phyloP scores from a whole-genome alignment of 92 coral and sea anemone genomes.

The Porites evermanni region DNA sequence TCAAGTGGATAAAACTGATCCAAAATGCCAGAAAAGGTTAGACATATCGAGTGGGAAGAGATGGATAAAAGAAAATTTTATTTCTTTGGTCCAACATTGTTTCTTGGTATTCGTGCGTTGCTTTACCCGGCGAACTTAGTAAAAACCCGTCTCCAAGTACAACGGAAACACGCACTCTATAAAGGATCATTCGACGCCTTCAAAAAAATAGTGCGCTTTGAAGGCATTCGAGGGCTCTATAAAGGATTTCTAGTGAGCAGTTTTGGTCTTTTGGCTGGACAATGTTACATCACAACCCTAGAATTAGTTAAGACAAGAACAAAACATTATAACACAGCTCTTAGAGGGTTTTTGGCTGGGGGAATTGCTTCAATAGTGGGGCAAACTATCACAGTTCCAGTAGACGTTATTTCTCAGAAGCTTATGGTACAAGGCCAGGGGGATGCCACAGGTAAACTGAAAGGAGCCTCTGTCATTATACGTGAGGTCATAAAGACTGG shows the following conservation, averaged over 20 bases:
- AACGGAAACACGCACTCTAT: slow-evolving; percentile 87
- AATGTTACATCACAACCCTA: slow-evolving; percentile 93
- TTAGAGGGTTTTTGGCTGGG: slow-evolving; percentile 96
- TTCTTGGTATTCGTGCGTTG: slow-evolving; percentile 87
- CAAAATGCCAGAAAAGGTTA: slow-evolving; percentile 92
- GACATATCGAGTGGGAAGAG: slow-evolving; percentile 97
- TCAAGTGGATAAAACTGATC: neutral
- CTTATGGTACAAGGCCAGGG: slow-evolving; percentile 96
- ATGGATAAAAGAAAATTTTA: slow-evolving; percentile 95
- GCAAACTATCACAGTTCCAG: slow-evolving; percentile 94
- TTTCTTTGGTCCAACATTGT: slow-evolving; percentile 92
- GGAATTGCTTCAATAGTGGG: slow-evolving; percentile 91
- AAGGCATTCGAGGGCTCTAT: slow-evolving; percentile 96
- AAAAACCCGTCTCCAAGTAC: slow-evolving; percentile 95
- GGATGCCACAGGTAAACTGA: slow-evolving; percentile 61
- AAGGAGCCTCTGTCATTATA: slow-evolving; percentile 74
- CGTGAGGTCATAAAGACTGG: slow-evolving; percentile 64
- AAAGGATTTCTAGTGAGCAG: slow-evolving; percentile 93
- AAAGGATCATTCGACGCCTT: slow-evolving; percentile 96
- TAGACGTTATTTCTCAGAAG: slow-evolving; percentile 90
- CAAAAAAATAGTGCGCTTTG: slow-evolving; percentile 76
- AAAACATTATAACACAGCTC: slow-evolving; percentile 72
- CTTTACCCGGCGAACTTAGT: slow-evolving; percentile 94
- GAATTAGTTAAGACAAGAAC: slow-evolving; percentile 86
- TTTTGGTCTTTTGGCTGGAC: slow-evolving; percentile 90